Base-by-base conservation (phyloP, 1,140 invertebrate genomes). In the Drosophila varians region DNA sequence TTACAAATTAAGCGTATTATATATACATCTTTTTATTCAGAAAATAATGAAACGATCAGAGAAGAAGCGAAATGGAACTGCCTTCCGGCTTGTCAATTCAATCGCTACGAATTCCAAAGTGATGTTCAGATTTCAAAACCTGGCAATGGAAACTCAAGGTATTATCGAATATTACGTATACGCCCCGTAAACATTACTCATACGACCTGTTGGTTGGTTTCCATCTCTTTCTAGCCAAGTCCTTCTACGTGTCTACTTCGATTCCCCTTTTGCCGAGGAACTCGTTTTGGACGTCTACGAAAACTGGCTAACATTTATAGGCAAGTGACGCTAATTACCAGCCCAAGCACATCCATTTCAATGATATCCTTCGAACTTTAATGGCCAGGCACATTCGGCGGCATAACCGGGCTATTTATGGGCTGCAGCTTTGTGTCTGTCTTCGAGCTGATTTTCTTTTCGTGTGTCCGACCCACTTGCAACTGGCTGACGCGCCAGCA, bases 341-440 rank as follows among this genome's bases (percentile, higher is more conserved):
- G 56, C 31, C 31, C 42, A 64, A 16, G 21, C 8, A 14, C 18
- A 38, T 38, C 45, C 40, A 57, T 16, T 38, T 48, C 3, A 54
- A 11, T 18, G 14, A 7, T 19, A 11, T 9, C 28, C 28, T 31
- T 47, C 2, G 3, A 53, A 28, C 11, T 23, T 14, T 43, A 43
- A 53, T 38, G n/a, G 12, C 21, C 90, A 95, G 94, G 94, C 40
- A 93, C 93, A 18, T 94, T 94, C 57, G 94, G 94, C 0, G 94
- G 94, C 16, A 91, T 95, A 4, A 87, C 95, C 0, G 93, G 94
- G n/a, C 82, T 95, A 36, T 93, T 94, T 86, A 92, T 94, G 36
- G 94, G 94, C 4, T 95, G 94, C 77, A 95, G 94, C 51, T 91
- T 95, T 3, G 93, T 95, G 49, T 94, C 94, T 1, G 92, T 91